Percentiles rank a stretch among this genome's conserved stretches.
Conservation (phyloP, 2,888 invertebrate genomes). For the Athripsodes cinereus region DNA sequence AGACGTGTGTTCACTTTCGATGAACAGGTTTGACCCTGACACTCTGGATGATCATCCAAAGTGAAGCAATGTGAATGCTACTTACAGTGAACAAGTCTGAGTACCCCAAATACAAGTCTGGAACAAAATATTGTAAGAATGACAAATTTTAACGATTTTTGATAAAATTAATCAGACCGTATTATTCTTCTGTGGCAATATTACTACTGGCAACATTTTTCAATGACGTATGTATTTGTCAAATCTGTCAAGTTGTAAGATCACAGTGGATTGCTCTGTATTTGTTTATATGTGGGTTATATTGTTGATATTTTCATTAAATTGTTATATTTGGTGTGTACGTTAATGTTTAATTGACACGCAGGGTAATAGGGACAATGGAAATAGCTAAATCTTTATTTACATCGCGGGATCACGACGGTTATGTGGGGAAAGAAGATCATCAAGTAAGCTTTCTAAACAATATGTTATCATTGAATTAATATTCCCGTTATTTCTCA, state of each 20-base stretch:
- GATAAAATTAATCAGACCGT: no score
- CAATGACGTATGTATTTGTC: neutral
- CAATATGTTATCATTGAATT: conserved; percentile 21
- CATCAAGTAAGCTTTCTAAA: conserved; percentile 54
- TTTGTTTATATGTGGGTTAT: neutral
- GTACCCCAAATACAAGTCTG: no score
- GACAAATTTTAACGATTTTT: no score
- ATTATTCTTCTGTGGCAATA: neutral
- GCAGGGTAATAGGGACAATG: conserved; percentile 49
- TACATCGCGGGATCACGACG: conserved; percentile 78
- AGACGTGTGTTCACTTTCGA: no score
- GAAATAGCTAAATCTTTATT: conserved; percentile 90
- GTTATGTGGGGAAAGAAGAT: conserved; percentile 83
- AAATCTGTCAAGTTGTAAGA: neutral
- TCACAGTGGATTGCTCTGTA: neutral
- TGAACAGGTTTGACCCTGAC: no score
- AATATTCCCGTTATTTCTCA: neutral
- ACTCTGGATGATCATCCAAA: no score
- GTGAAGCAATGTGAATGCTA: no score
- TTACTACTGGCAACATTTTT: no score
- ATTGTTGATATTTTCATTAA: neutral
- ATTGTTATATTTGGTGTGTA: neutral
- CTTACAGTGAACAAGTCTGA: no score
- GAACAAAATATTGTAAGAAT: no score
- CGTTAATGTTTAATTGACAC: neutral